Evolutionary conservation across 2,888 invertebrate species (phyloP).

Genomic region (Ochropleura plecta): DNA sequence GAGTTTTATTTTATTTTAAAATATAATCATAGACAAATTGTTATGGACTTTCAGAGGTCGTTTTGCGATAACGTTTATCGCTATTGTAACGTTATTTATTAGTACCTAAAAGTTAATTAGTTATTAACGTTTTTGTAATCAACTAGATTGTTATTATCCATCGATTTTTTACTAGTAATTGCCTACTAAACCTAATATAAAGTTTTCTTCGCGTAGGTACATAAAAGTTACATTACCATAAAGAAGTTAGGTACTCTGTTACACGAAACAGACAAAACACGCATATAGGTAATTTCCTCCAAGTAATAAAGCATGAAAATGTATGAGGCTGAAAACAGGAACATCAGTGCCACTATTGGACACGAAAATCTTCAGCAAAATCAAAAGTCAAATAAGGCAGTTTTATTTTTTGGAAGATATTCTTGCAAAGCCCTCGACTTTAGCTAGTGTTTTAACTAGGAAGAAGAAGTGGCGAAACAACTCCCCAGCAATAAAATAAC

Average conservation of each 20-base stretch:
- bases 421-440: too few relatives aligned
- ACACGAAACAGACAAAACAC: slow-evolving; percentile 51
- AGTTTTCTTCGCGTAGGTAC: slow-evolving; percentile 17
- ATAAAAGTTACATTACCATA: slow-evolving; percentile 36
- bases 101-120: neutral
- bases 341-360: slow-evolving; percentile 1
- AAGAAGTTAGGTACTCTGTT: slow-evolving; percentile 30
- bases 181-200: slow-evolving; percentile 1
- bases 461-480: neutral
- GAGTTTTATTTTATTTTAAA: neutral
- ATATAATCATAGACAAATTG: neutral
- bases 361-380: neutral
- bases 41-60: neutral
- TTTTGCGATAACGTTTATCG: slow-evolving; percentile 3
- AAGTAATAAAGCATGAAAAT: slow-evolving; percentile 25
- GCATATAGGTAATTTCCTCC: slow-evolving; percentile 26
- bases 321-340: slow-evolving; percentile 5
- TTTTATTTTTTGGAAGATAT: too few relatives aligned
- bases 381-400: too few relatives aligned
- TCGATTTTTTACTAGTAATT: slow-evolving; percentile 2
- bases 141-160: slow-evolving; percentile 2
- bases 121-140: neutral
- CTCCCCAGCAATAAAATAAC: neutral
- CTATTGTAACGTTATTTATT: neutral
- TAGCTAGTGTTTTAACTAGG: neutral